Evolutionary conservation across 2,797 vertebrate species (phyloP).

Genomic region (Apodemus agrarius): DNA sequence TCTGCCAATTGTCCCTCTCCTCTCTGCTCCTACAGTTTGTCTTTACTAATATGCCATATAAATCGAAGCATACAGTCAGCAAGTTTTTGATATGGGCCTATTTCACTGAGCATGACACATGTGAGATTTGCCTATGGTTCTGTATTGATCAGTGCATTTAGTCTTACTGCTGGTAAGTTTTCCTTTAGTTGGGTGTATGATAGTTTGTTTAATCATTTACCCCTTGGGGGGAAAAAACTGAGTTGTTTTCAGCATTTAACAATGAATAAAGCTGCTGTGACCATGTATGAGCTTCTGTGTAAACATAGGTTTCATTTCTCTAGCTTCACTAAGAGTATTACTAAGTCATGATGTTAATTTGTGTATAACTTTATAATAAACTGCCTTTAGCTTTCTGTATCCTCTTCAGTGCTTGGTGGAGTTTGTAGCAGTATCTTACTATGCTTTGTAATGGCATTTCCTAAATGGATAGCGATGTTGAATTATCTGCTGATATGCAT

Average conservation of each 20-base stretch:
- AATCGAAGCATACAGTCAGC: not conserved
- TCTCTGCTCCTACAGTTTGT: not conserved
- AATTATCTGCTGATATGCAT: not conserved
- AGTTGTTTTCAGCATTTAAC: not conserved
- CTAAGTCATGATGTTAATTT: not conserved
- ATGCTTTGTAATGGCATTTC: slow-evolving; percentile 26
- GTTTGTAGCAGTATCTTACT: not conserved
- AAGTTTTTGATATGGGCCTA: slow-evolving; percentile 3
- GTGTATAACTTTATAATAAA: not conserved
- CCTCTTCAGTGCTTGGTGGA: not conserved
- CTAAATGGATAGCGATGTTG: not conserved
- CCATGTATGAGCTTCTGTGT: not conserved
- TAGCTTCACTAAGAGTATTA: not conserved
- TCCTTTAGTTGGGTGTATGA: not conserved
- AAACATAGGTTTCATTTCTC: not conserved
- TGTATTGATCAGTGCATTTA: not conserved
- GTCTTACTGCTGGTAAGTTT: not conserved
- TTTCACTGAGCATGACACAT: not conserved
- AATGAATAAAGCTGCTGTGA: not conserved
- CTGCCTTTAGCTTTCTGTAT: not conserved
- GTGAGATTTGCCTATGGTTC: not conserved
- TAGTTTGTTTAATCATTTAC: slow-evolving; percentile 1
- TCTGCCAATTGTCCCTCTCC: not conserved
- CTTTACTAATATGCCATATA: not conserved
- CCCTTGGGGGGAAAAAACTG: not conserved